Conservation (phyloP, 1,140 invertebrate genomes). For the Adelges cooleyi region DNA sequence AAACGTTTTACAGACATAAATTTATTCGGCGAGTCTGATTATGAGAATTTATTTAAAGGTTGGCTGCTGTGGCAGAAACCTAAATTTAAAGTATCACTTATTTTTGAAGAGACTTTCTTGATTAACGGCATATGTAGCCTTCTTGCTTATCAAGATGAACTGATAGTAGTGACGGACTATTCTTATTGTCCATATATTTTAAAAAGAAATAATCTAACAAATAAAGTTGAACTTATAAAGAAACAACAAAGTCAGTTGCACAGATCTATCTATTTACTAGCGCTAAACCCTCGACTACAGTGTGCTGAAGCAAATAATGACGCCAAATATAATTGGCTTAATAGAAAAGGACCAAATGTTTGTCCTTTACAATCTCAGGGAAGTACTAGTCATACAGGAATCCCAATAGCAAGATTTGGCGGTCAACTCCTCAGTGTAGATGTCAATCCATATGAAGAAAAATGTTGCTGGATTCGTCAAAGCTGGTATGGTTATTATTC, state of each 20-base stretch:
- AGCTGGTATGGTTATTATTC: not conserved
- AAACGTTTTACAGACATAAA: not conserved
- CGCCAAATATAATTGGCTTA: not conserved
- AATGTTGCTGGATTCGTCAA: conserved; percentile 6
- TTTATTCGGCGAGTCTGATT: not conserved
- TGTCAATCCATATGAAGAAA: not conserved
- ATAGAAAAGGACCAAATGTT: not conserved
- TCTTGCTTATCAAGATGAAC: not conserved
- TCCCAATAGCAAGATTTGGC: not conserved
- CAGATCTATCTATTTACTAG: not conserved
- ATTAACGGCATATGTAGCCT: not conserved
- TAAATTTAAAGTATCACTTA: not conserved
- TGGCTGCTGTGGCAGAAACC: not conserved
- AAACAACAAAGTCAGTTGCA: no score
- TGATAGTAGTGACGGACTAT: no score
- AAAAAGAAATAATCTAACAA: no score
- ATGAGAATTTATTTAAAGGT: not conserved
- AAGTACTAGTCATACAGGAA: not conserved
- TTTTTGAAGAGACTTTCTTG: not conserved
- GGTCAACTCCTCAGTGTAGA: conserved; percentile 10
- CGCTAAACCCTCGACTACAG: not conserved
- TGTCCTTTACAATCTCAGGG: not conserved
- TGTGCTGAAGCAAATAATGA: not conserved
- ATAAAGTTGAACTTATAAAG: no score
- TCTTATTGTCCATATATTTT: no score